These are phyloP conservation scores for Hirtodrosophila cameraria DNA, from an alignment of 2,888 invertebrate species.

Conservation along the genomic window DNA sequence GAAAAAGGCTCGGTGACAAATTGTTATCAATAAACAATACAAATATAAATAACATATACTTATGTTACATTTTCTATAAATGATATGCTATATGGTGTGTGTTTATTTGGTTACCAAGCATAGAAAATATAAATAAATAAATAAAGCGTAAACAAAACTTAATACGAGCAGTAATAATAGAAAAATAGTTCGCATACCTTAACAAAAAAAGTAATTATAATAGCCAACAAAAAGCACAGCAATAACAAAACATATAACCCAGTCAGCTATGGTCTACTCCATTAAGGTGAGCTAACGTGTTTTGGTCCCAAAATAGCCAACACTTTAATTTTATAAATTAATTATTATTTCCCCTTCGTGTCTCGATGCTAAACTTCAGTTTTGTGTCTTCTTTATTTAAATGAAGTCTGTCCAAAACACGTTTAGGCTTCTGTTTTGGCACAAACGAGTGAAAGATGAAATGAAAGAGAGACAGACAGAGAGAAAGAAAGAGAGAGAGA, in stretches of 20 bases:
- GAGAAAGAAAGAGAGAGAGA: background rate
- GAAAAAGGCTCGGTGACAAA: conserved; percentile 32
- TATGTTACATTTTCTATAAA: conserved; percentile 6
- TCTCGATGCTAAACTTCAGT: background rate
- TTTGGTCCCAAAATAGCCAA: background rate
- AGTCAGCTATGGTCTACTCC: conserved; percentile 69
- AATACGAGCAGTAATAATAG: background rate
- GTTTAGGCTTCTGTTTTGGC: conserved; percentile 30
- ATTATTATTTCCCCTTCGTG: background rate
- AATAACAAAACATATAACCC: conserved; percentile 11
- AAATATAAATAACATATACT: conserved; percentile 4
- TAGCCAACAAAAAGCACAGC: conserved; percentile 4
- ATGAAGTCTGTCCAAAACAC: conserved; percentile 22
- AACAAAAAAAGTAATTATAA: conserved; percentile 25
- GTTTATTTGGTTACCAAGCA: background rate
- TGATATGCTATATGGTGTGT: too few species aligned
- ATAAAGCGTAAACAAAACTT: conserved; percentile 24
- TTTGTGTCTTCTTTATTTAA: conserved; percentile 13
- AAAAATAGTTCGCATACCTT: background rate
- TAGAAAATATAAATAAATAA: conserved; percentile 5
- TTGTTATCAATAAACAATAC: conserved; percentile 15
- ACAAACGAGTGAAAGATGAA: conserved; percentile 2
- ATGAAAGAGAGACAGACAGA: too few species aligned
- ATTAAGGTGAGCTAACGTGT: conserved; percentile 67
- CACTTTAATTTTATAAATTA: background rate